Conservation (phyloP, 37 sponge, comb jelly and placozoan species). For the Lycopodina hypogea region DNA sequence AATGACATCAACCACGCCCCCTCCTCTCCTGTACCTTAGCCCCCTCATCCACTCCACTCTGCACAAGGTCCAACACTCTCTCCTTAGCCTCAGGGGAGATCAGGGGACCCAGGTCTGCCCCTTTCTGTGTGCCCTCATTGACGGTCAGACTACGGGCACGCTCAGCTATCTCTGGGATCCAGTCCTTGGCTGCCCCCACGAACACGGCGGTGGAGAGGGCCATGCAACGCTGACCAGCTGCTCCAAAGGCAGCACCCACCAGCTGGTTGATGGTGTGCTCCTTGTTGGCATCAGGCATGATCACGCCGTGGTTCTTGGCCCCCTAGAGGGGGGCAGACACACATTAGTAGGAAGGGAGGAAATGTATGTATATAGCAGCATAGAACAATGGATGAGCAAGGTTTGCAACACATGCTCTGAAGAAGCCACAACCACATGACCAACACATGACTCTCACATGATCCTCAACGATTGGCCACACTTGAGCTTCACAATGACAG, state of each 20-base stretch:
- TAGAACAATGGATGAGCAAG: background rate
- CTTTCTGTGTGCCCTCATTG: conserved; percentile 72
- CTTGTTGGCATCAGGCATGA: conserved; percentile 98
- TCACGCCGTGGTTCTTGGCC: conserved; percentile 98
- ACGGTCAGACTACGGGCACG: conserved; percentile 77
- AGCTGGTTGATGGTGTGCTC: conserved; percentile 97
- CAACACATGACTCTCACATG: too few species aligned
- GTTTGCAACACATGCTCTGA: too few species aligned
- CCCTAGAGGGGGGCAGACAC: conserved; percentile 70
- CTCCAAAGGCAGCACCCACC: conserved; percentile 98
- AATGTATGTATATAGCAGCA: conserved; percentile 10
- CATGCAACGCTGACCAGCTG: conserved; percentile 99
- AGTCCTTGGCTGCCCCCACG: conserved; percentile 92
- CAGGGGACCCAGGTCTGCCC: conserved; percentile 95
- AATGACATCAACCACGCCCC: too few species aligned
- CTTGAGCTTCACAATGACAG: too few species aligned
- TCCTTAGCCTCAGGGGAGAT: conserved; percentile 95
- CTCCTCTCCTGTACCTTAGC: conserved; percentile 59
- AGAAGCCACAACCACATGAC: too few species aligned
- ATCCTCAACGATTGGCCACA: too few species aligned
- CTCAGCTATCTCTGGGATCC: conserved; percentile 95
- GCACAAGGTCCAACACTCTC: conserved; percentile 80
- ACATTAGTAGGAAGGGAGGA: conserved; percentile 9
- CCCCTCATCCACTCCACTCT: conserved; percentile 93
- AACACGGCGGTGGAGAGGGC: conserved; percentile 93